Base-by-base conservation (phyloP, 2,888 invertebrate genomes). In the Ametastegia equiseti region DNA sequence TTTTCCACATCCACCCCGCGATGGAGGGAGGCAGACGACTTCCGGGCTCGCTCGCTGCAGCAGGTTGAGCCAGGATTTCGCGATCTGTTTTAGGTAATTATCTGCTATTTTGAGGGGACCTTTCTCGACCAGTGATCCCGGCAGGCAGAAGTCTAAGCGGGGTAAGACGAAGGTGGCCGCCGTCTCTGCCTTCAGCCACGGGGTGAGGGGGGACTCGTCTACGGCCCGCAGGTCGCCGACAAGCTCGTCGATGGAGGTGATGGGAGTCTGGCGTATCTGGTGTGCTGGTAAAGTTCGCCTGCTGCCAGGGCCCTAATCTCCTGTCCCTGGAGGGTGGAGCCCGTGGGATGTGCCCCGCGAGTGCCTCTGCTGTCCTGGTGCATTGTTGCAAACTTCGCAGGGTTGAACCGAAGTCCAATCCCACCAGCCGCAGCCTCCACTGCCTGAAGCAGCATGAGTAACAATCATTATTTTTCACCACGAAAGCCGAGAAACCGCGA, bases 21-120 rank as follows among this genome's bases (percentile, higher is more conserved):
- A 47, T 0, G 85, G 82, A 0, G 84, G 85, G 4, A 88, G 69
- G 82, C 82, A 86, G 3, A 89, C 83, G 0, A 87, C 11, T 67
- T 89, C 88, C 19, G 86, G 81, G 60, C 86, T 88, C 7, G 88
- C 88, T 1, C 89, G 47, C 75, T 86, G 86, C 0, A 89, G 88
- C 5, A 90, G 85, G 80, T 87, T 77, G 63, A 90, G 73, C 89
- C 89, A 90, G 0, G n/a, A 11, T 39, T 89, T 89, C 0, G 81
- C 81, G 1, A 77, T 9, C 36, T 47, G 83, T 60, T 86, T 88
- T 15, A 89, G 71, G 0, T 45, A 33, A 5, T 80, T 83, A 81
- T 89, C 90, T n/a, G 86, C 85, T 19, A 39, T 57, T 33, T 73
- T 83, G 6, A 89, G 80, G 0, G 84, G 80, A 1, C 69, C 82